Evolutionary conservation across 2,888 invertebrate species (phyloP).

Genomic region (Drosophila nr. medialis): DNA sequence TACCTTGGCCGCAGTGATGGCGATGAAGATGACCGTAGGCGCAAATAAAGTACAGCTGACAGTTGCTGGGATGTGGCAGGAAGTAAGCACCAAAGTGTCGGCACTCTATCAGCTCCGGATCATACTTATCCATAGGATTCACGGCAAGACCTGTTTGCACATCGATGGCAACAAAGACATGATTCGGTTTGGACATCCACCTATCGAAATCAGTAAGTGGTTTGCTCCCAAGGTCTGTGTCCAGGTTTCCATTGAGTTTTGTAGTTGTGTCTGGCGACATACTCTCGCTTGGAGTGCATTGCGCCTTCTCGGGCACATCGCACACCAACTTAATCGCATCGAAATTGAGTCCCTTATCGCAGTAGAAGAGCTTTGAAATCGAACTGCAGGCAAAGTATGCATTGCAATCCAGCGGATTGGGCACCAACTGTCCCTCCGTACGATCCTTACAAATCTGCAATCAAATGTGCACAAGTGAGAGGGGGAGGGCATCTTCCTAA

Average conservation of each 20-base stretch:
- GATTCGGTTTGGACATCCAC: constrained; percentile 51
- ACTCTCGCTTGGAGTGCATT: constrained; percentile 39
- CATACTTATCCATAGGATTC: constrained; percentile 74
- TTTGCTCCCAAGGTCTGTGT: constrained; percentile 2
- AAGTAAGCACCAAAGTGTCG: constrained; percentile 82
- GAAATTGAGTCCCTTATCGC: constrained; percentile 72
- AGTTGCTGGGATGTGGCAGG: constrained; percentile 81
- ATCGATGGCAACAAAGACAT: constrained; percentile 72
- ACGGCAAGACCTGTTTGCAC: constrained; percentile 63
- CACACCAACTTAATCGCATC: constrained; percentile 69
- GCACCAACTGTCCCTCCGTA: constrained; percentile 56
- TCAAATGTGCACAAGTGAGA: neutral
- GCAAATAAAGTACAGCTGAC: constrained; percentile 81
- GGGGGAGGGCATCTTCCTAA: neutral
- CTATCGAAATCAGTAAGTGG: constrained; percentile 18
- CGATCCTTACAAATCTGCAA: constrained; percentile 68
- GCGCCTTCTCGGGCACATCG: constrained; percentile 68
- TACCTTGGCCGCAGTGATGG: constrained; percentile 79
- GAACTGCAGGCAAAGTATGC: constrained; percentile 74
- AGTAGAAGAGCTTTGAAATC: constrained; percentile 63
- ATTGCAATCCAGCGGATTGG: constrained; percentile 78
- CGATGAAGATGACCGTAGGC: constrained; percentile 81
- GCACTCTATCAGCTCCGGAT: constrained; percentile 75
- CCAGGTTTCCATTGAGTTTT: neutral
- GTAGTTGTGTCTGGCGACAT: neutral